A percentile compares a stretch with the other conserved stretches of the same genome.
phyloP scores from a whole-genome alignment of 2,888 invertebrate genomes.

The Drosophila demipolita region DNA sequence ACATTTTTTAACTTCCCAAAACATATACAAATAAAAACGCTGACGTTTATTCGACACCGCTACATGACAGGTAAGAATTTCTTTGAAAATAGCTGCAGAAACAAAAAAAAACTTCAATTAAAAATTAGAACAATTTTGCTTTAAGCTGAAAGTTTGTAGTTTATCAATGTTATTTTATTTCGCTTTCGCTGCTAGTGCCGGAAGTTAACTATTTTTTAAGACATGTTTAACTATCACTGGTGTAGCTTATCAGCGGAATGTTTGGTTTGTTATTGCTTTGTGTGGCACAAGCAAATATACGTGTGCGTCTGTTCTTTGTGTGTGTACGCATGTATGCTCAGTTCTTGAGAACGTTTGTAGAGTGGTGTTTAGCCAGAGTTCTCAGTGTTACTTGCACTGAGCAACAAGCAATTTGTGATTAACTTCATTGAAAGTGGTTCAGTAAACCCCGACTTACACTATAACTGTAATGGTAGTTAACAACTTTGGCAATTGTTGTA shows the following conservation, averaged over 20 bases:
- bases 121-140: constrained; percentile 4
- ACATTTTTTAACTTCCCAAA: background rate
- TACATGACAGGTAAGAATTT: constrained; percentile 37
- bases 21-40: background rate
- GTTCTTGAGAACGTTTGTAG: background rate
- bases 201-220: constrained; percentile 27
- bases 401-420: background rate
- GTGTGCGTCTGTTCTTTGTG: too few relatives aligned
- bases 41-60: background rate
- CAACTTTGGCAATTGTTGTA: background rate
- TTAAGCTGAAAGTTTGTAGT: background rate
- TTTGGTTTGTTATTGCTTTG: constrained; percentile 48
- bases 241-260: constrained; percentile 46
- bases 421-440: background rate
- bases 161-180: constrained; percentile 19
- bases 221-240: constrained; percentile 7
- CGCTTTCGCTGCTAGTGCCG: constrained; percentile 11
- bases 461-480: constrained; percentile 1
- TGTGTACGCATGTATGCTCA: background rate
- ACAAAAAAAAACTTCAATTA: background rate
- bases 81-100: background rate
- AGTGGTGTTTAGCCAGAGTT: constrained; percentile 17
- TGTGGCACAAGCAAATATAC: constrained; percentile 11
- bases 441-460: background rate
- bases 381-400: background rate